A percentile compares a stretch with the other conserved stretches of the same genome.
phyloP scores from a whole-genome alignment of 2,113 vertebrate genomes.

The Chaetorhynchus papuensis region DNA sequence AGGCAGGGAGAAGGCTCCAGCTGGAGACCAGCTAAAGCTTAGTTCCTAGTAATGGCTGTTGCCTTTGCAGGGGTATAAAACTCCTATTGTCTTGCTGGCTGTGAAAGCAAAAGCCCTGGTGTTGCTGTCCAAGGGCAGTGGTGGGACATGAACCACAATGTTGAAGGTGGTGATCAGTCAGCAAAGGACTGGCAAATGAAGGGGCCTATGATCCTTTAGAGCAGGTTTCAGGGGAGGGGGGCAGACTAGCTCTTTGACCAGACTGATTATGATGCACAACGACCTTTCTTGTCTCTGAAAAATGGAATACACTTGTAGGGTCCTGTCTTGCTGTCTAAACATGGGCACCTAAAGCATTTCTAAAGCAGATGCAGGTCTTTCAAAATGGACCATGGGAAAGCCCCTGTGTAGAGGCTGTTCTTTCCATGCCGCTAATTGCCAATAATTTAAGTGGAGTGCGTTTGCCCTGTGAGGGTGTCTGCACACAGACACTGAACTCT shows the following conservation, averaged over 20 bases:
- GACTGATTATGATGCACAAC: background rate
- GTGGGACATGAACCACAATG: background rate
- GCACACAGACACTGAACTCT: background rate
- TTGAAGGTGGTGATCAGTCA: background rate
- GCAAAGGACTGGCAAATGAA: background rate
- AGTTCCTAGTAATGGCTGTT: background rate
- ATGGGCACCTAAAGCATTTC: background rate
- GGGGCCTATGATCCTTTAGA: background rate
- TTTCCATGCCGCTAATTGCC: background rate
- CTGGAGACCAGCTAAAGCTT: background rate
- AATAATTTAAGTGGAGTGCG: background rate
- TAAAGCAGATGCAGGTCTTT: background rate
- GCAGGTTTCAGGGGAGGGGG: background rate
- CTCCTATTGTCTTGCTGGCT: background rate
- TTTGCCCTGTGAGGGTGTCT: background rate
- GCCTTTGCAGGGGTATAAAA: background rate
- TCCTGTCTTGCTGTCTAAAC: background rate
- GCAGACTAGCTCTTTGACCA: background rate
- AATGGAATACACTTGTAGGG: background rate
- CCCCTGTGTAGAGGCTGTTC: background rate
- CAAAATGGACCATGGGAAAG: background rate
- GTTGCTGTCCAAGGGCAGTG: background rate
- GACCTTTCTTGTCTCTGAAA: background rate
- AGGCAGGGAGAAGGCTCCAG: background rate
- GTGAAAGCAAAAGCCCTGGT: background rate